Evolutionary conservation across 2,888 invertebrate species (phyloP).

Genomic region (Pyrochroa serraticornis): DNA sequence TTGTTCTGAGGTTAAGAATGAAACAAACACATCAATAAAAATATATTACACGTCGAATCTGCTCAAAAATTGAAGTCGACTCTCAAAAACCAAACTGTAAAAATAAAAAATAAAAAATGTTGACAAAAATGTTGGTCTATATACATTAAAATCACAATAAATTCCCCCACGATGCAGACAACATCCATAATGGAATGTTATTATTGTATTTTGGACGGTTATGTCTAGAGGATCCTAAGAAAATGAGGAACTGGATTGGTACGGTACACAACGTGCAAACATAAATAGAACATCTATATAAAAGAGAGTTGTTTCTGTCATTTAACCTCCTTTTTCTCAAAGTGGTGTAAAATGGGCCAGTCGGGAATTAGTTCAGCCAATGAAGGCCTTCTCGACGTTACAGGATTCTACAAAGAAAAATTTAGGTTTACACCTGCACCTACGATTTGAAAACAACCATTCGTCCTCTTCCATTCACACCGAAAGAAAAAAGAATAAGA

Average conservation of each 20-base stretch:
- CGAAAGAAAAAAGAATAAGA: constrained; percentile 13
- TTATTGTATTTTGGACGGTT: constrained; percentile 18
- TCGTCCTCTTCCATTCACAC: constrained; percentile 24
- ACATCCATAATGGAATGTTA: constrained; percentile 44
- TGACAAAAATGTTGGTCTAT: constrained; percentile 36
- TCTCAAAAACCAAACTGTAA: constrained; percentile 49
- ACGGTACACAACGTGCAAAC: constrained; percentile 42
- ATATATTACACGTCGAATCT: constrained; percentile 38
- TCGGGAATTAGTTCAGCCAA: constrained; percentile 95
- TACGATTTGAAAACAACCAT: constrained; percentile 21
- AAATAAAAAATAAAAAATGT: constrained; percentile 42
- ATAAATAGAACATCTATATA: constrained; percentile 39
- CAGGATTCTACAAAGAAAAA: constrained; percentile 59
- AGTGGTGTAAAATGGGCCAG: constrained; percentile 90
- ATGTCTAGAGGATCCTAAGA: constrained; percentile 19
- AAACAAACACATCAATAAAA: constrained; percentile 31
- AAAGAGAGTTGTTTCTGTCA: constrained; percentile 47
- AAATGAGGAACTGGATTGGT: constrained; percentile 10
- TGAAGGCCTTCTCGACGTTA: constrained; percentile 79
- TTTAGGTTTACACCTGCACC: constrained; percentile 47
- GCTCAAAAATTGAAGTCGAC: constrained; percentile 48
- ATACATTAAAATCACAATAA: constrained; percentile 37
- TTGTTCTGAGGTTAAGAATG: constrained; percentile 21
- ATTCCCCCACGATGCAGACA: constrained; percentile 50
- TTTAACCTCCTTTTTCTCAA: constrained; percentile 86